Conservation (phyloP, 1,140 invertebrate species). For the Listronotus bonariensis region DNA sequence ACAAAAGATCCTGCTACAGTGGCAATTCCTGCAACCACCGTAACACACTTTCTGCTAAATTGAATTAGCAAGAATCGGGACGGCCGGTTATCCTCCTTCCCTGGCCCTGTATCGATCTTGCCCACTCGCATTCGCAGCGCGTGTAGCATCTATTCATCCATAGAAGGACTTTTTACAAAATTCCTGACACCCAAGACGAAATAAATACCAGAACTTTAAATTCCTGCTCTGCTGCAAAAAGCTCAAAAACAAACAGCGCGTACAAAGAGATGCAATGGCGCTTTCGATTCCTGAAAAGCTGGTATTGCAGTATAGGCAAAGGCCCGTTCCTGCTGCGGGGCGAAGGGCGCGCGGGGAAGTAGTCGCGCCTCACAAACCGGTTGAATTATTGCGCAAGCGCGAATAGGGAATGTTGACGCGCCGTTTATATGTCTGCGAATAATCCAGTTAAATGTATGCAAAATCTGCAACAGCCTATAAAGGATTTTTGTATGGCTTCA, state of each 20-base stretch:
- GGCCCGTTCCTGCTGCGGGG: neutral
- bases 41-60: conserved; percentile 12
- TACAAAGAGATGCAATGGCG: conserved; percentile 2
- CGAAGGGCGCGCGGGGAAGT: neutral
- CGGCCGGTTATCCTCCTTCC: neutral
- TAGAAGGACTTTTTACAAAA: too few relatives aligned
- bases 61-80: conserved; percentile 8
- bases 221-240: conserved; percentile 2
- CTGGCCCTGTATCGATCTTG: conserved; percentile 7
- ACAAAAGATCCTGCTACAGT: too few relatives aligned
- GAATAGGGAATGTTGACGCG: neutral
- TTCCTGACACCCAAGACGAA: neutral
- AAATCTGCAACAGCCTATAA: neutral
- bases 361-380: conserved; percentile 9
- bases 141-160: conserved; percentile 1
- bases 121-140: conserved; percentile 4
- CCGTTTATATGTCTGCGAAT: conserved; percentile 4
- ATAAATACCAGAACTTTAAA: neutral
- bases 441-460: conserved; percentile 6
- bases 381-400: conserved; percentile 2
- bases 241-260: conserved; percentile 3
- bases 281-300: conserved; percentile 13
- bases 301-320: conserved; percentile 3
- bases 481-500: too few relatives aligned
- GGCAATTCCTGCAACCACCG: conserved; percentile 5